Percentiles rank a stretch among this genome's conserved stretches.
Evolutionary conservation across 2,797 vertebrate species (phyloP).

Genomic region (Aphelocoma californica): DNA sequence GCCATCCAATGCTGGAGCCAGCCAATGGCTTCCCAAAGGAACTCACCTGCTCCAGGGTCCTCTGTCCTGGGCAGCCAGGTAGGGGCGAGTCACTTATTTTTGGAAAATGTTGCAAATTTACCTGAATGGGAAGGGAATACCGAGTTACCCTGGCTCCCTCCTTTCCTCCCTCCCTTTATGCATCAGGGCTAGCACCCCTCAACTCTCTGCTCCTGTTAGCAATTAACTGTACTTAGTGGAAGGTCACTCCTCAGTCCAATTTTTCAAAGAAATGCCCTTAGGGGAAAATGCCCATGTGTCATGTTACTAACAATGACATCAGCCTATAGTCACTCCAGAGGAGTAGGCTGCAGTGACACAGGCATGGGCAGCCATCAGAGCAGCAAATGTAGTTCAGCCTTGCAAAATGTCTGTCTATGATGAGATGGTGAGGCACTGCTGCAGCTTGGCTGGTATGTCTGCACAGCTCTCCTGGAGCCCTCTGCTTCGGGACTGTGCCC

Average conservation of each 20-base stretch:
- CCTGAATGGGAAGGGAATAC: neutral
- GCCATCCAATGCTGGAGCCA: neutral
- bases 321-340: neutral
- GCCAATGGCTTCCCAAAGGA: neutral
- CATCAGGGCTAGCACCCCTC: neutral
- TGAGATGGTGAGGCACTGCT: neutral
- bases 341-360: neutral
- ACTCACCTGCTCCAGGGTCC: neutral
- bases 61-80: neutral
- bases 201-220: neutral
- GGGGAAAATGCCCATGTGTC: neutral
- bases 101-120: neutral
- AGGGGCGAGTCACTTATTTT: neutral
- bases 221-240: neutral
- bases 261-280: neutral
- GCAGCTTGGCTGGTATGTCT: rapidly evolving
- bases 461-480: neutral
- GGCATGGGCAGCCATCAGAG: neutral
- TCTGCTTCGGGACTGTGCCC: neutral
- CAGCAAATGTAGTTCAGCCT: rapidly evolving
- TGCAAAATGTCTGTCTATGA: neutral
- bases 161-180: neutral
- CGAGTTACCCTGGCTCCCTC: neutral
- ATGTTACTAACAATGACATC: neutral
- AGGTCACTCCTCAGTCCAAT: neutral